Conservation (phyloP, 1,140 invertebrate species). For the Trichogramma pretiosum region DNA sequence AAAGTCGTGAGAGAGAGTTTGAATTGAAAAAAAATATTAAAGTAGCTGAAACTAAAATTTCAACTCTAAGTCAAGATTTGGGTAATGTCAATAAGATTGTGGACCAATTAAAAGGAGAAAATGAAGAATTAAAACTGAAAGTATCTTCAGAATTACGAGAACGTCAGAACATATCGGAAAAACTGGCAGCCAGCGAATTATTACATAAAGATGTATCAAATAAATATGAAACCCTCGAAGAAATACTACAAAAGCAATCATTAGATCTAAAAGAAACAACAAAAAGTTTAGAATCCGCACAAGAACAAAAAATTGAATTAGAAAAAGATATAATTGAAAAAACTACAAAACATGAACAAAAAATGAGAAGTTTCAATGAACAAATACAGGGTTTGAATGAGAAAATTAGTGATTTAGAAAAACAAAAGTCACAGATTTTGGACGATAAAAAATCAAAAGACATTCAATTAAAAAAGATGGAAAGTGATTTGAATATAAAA, state of each 20-base stretch:
- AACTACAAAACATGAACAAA: constrained; percentile 42
- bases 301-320: constrained; percentile 36
- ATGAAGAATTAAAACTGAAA: constrained; percentile 22
- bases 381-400: constrained; percentile 41
- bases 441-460: constrained; percentile 29
- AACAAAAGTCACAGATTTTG: constrained; percentile 45
- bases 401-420: constrained; percentile 40
- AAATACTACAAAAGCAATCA: constrained; percentile 20
- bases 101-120: constrained; percentile 21
- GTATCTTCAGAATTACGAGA: constrained; percentile 23
- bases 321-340: constrained; percentile 23
- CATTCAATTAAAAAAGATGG: constrained; percentile 25
- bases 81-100: constrained; percentile 20
- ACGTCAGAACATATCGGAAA: constrained; percentile 22
- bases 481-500: constrained; percentile 22
- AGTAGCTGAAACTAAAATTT: constrained; percentile 27
- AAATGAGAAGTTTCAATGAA: constrained; percentile 33
- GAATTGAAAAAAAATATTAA: constrained; percentile 42
- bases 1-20: constrained; percentile 42
- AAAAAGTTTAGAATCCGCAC: constrained; percentile 29
- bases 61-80: constrained; percentile 20
- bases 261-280: constrained; percentile 21
- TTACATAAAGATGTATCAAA: constrained; percentile 21
- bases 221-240: constrained; percentile 23
- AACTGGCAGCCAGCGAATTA: constrained; percentile 21